A percentile compares a stretch with the other conserved stretches of the same genome.
These are phyloP conservation scores for Ostrea edulis DNA, from an alignment of 1,140 invertebrate genomes.

Conservation along the genomic window DNA sequence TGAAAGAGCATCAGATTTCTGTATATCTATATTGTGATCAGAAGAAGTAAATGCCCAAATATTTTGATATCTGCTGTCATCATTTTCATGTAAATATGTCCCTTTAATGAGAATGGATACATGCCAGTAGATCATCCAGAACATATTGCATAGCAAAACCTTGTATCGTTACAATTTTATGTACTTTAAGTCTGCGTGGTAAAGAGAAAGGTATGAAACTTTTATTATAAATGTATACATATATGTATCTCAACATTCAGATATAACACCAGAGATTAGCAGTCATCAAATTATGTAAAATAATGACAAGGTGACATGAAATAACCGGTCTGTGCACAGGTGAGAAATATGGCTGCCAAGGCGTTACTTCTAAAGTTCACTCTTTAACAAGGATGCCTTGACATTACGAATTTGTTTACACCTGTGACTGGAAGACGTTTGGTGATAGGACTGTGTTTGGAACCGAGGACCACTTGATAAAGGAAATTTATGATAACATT, in stretches of 20 bases:
- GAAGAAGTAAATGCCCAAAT: background rate
- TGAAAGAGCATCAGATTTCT: background rate
- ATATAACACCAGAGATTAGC: background rate
- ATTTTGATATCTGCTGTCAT: background rate
- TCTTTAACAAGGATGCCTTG: background rate
- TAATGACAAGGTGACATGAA: conserved; percentile 7
- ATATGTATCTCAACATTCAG: background rate
- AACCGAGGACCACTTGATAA: conserved; percentile 30
- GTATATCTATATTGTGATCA: background rate
- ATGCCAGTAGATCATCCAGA: background rate
- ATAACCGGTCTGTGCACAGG: conserved; percentile 1
- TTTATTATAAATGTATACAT: background rate
- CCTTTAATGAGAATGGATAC: conserved; percentile 1
- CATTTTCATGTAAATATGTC: conserved; percentile 16
- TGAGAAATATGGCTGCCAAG: conserved; percentile 13
- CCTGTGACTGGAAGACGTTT: background rate
- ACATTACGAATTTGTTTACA: conserved; percentile 18
- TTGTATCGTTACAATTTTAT: no score
- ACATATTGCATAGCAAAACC: background rate
- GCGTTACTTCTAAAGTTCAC: background rate
- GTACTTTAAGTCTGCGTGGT: background rate
- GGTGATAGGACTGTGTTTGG: background rate
- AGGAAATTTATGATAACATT: conserved; percentile 26
- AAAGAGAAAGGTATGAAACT: background rate
- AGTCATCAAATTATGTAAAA: conserved; percentile 31